Conservation (phyloP, 2,797 vertebrate genomes). For the Eutrigla gurnardus region DNA sequence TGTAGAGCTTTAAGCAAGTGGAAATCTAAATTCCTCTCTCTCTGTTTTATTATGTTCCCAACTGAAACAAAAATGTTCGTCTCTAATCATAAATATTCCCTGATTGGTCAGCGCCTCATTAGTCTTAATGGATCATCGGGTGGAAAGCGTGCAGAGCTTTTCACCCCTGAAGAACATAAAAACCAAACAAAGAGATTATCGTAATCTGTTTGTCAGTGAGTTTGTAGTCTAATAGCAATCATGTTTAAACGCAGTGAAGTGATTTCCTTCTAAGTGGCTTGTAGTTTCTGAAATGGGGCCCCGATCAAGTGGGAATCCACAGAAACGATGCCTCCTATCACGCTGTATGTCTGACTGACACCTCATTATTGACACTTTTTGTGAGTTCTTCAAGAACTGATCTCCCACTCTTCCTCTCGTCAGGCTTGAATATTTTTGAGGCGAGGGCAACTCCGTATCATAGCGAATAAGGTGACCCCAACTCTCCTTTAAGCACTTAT, state of each 20-base stretch:
- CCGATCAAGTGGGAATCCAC: slow-evolving; percentile 32
- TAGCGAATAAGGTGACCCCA: slow-evolving; percentile 76
- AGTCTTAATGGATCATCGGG: slow-evolving; percentile 43
- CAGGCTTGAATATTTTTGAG: slow-evolving; percentile 72
- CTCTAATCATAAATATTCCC: slow-evolving; percentile 43
- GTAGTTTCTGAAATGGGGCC: slow-evolving; percentile 43
- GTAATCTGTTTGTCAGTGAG: slow-evolving; percentile 50
- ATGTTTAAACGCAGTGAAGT: slow-evolving; percentile 29
- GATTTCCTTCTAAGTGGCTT: slow-evolving; percentile 24
- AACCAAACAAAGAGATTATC: slow-evolving; percentile 46
- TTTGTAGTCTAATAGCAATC: slow-evolving; percentile 29
- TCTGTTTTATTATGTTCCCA: slow-evolving; percentile 12
- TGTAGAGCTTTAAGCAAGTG: slow-evolving; percentile 9
- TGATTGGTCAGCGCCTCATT: slow-evolving; percentile 49
- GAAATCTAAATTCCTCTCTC: slow-evolving; percentile 22
- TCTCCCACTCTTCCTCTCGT: slow-evolving; percentile 66
- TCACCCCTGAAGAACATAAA: slow-evolving; percentile 34
- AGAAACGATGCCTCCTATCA: slow-evolving; percentile 48
- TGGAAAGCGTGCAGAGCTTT: slow-evolving; percentile 45
- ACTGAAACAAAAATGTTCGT: slow-evolving; percentile 31
- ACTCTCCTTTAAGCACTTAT: slow-evolving; percentile 78
- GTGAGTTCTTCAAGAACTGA: slow-evolving; percentile 56
- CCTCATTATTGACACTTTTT: slow-evolving; percentile 73
- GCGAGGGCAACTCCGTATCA: slow-evolving; percentile 73
- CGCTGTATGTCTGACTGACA: slow-evolving; percentile 50